Evolutionary conservation across 2,113 vertebrate genomes (phyloP), one percentile per base, ranked within the genome.

Genomic region (Ploceus nigricollis): DNA sequence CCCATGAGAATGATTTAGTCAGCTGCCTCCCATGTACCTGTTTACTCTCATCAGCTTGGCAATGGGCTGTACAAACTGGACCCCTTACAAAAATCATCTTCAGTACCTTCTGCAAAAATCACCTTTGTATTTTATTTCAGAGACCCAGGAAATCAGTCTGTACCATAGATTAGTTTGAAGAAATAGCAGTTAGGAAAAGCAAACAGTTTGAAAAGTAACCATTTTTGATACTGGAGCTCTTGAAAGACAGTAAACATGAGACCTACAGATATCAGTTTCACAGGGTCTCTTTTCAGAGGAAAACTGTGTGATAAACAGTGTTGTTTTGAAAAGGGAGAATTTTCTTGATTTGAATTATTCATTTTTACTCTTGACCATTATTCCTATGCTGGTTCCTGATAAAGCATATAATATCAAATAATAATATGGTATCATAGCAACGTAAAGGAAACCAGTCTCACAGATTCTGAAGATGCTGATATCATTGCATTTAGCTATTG

Each of bases 401-500:
- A 87, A 93, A 89, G 16, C 12, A 19, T 75, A 83, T 71, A 6
- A 87, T 81, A 89, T 66, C 20, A 87, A 93, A 68, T 94, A 95
- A 92, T 92, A 86, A 81, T 78, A 71, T 20, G 45, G 87, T 96
- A 87, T 60, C 90, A 93, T 94, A 93, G 90, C 85, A 95, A 89
- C 93, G 51, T 81, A 75, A 68, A 92, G 72, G 42, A 95, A 89
- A 68, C 37, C 22, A 68, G 82, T 71, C 64, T 87, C 28, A 4
- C 25, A 56, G 69, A 81, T 75, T 77, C 57, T 83, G 64, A 71
- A 92, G 44, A 83, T 44, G 57, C 30, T 66, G 76, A 51, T 92
- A 88, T 64, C 13, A 76, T 86, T 86, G 23, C 23, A 23, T 93
- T 92, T 71, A 92, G 56, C 58, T 90, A 82, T 60, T 64, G 79